Evolutionary conservation across 2,888 invertebrate species (phyloP).

Genomic region (Diogma glabrata): DNA sequence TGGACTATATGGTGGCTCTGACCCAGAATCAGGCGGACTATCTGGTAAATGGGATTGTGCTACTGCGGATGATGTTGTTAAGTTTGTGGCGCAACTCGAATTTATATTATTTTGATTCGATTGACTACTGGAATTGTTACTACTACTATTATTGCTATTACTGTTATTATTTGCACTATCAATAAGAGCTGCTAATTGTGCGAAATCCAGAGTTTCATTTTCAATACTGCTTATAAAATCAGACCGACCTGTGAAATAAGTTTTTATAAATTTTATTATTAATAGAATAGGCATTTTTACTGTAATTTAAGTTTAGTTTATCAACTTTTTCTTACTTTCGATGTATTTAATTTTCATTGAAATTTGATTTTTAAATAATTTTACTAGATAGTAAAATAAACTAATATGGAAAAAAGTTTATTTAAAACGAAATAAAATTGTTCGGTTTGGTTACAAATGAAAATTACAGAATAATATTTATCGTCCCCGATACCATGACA

Average conservation of each 20-base stretch:
- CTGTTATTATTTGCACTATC: slow-evolving; percentile 39
- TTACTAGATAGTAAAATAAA: no score
- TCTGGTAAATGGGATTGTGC: slow-evolving; percentile 61
- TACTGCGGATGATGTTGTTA: slow-evolving; percentile 4
- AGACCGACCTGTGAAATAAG: slow-evolving; percentile 68
- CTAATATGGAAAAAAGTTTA: no score
- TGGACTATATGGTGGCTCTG: slow-evolving; percentile 90
- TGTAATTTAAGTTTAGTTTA: no score
- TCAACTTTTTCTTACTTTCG: no score
- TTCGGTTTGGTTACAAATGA: no score
- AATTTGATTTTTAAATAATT: no score
- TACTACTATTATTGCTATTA: not conserved
- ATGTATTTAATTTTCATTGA: no score
- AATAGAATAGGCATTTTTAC: no score
- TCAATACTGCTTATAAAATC: slow-evolving; percentile 79
- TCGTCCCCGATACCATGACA: no score
- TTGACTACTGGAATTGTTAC: not conserved
- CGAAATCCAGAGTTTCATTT: slow-evolving; percentile 69
- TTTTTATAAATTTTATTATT: no score
- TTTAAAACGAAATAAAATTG: no score
- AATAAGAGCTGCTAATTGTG: slow-evolving; percentile 77
- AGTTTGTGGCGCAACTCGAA: not conserved
- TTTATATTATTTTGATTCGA: not conserved
- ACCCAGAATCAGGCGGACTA: slow-evolving; percentile 92
- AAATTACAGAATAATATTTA: no score